Evolutionary conservation across 2,797 vertebrate species (phyloP), one percentile per base, ranked within the genome.

Genomic region (Pangasius djambal): DNA sequence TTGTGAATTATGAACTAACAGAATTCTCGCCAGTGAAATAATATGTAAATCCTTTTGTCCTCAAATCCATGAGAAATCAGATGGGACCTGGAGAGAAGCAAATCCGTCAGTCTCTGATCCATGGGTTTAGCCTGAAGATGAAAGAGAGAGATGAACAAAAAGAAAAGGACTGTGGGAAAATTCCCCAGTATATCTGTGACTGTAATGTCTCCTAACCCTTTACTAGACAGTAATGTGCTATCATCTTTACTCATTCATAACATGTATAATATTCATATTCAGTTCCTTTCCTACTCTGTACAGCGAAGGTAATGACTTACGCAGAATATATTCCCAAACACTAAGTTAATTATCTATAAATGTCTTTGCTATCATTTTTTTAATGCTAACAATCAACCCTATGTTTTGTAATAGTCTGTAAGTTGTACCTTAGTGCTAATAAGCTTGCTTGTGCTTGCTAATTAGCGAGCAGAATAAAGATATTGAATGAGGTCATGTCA

Each of bases 41-140:
- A 93, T 90, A 93, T 94, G 93, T 90, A 94, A 94, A 95, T 92
- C 77, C 85, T 86, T 92, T 91, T 85, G 91, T 93, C 92, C 90
- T 69, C 84, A 92, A 93, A 93, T 94, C 91, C 92, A 90, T 90
- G 91, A 89, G 89, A 82, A 90, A 95, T 94, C 91, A 93, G 85
- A 93, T 92, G 93, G 93, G 93, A 92, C 84, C 31, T 25, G 13
- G 86, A 37, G 61, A 84, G 86, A 87, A 74, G 89, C 81, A 77
- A 86, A 83, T 65, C 79, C 59, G 81, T 77, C 55, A 87, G 89
- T 78, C 72, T 86, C 59, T 87, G 86, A 85, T 89, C 86, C 86
- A 50, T 55, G 61, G 89, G 74, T 87, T 87, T 87, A 78, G 86
- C 86, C 72, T 34, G 34, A 87, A 89, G 89, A 89, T 89, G 86